Evolutionary conservation across 2,888 invertebrate genomes (phyloP), one percentile per base, ranked within the genome.

Genomic region (Shargacucullia verbasci): DNA sequence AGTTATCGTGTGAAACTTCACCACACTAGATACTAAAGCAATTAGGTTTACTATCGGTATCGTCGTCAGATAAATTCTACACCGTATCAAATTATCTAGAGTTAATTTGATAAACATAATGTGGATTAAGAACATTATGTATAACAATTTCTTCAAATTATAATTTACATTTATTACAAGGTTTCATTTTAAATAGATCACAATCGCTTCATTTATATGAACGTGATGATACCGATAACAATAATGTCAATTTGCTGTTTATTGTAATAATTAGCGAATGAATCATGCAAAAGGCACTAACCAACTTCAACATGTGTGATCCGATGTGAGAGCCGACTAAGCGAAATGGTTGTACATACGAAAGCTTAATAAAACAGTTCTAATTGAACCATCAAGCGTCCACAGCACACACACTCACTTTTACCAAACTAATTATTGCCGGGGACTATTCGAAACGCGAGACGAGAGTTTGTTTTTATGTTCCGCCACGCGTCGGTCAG

Each of bases 331-430:
- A 79, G 75, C 78, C 76, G 73, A 82, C 78, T 73, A 79, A 81
- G 81, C 78, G 76, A 79, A 77, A 73, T 73, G 70, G 71, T 74
- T 75, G 81, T 81, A 79, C 84, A 83, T 81, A 85, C 82, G 84
- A 86, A 83, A 85, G 82, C 81, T 84, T 82, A 83, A 74, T 83
- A 85, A 82, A 88, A 86, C 80, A 88, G 89, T 89, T 87, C 83
- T 86, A 90, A 89, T 88, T 87, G 83, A 90, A 89, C 86, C 85
- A 87, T 87, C 86, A 88, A 89, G 78, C 85, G 88, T 87, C 84
- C 88, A 90, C 88, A 87, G 83, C 84, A 89, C 90, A 90, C 88
- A 90, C 92, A 92, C 91, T 88, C 92, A 92, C 92, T 92, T 92
- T 90, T 91, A 91, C 89, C 87, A 85, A 90, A 90, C 91, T 90